A percentile compares a stretch with the other conserved stretches of the same genome.
Evolutionary conservation across 2,113 vertebrate species (phyloP).

Genomic region (Kobus ellipsiprymnus): DNA sequence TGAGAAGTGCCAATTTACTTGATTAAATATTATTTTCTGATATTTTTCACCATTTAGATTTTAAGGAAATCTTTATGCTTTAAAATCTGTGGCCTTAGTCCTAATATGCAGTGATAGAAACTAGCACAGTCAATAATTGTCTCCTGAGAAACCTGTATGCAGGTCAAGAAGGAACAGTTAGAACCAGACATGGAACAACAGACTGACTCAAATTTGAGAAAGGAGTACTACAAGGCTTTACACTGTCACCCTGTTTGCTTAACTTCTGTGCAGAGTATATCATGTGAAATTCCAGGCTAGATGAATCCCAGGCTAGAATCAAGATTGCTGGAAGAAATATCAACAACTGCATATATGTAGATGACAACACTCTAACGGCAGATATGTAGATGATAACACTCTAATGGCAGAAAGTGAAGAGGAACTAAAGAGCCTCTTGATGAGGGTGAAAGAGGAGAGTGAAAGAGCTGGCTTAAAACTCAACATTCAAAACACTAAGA

Average conservation of each 20-base stretch:
- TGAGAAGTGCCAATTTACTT: background rate
- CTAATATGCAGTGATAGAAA: background rate
- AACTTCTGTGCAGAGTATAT: background rate
- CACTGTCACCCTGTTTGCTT: background rate
- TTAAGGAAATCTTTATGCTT: conserved; percentile 13
- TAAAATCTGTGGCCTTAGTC: background rate
- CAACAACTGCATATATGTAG: background rate
- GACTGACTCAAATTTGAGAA: background rate
- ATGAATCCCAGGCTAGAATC: background rate
- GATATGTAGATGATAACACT: background rate
- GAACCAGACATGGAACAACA: background rate
- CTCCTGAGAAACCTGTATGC: background rate
- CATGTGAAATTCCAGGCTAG: background rate
- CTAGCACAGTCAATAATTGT: background rate
- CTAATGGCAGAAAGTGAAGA: background rate
- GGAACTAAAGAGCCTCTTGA: background rate
- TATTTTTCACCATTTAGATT: background rate
- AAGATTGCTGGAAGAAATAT: background rate
- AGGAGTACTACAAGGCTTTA: background rate
- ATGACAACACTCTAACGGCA: background rate
- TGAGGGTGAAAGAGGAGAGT: background rate
- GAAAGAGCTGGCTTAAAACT: background rate
- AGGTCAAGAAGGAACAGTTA: background rate
- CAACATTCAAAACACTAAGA: background rate
- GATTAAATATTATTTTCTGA: conserved; percentile 25